Evolutionary conservation across 2,888 invertebrate genomes (phyloP).

Genomic region (Athalia rosae): DNA sequence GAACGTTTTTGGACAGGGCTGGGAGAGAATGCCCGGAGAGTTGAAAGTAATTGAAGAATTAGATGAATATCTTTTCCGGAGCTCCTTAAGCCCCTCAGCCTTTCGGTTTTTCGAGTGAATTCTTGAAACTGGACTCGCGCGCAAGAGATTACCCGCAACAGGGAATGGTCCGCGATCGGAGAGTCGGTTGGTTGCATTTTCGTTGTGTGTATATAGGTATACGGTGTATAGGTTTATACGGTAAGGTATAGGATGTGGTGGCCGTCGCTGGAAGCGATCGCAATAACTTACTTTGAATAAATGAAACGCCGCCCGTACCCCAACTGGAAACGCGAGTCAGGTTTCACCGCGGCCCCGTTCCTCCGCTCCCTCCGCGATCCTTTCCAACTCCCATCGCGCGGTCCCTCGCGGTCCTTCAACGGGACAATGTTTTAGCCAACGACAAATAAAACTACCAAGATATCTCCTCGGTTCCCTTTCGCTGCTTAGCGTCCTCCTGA

Average conservation of each 20-base stretch:
- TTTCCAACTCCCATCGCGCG: constrained; percentile 51
- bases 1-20: background rate
- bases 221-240: constrained; percentile 39
- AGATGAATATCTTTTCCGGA: constrained; percentile 65
- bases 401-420: constrained; percentile 61
- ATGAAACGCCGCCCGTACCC: constrained; percentile 67
- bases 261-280: constrained; percentile 59
- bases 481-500: constrained; percentile 36
- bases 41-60: constrained; percentile 60
- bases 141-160: constrained; percentile 14
- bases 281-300: constrained; percentile 72
- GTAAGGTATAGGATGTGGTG: background rate
- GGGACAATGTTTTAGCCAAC: constrained; percentile 64
- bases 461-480: constrained; percentile 32
- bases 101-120: background rate
- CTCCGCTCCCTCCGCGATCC: constrained; percentile 51
- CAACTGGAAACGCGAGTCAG: constrained; percentile 63
- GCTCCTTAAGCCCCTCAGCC: background rate
- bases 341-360: constrained; percentile 46
- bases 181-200: no score
- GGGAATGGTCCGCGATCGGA: background rate
- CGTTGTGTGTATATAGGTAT: constrained; percentile 30
- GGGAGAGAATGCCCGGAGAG: background rate
- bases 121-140: constrained; percentile 1
- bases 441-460: constrained; percentile 64